A percentile compares a stretch with the other conserved stretches of the same genome.
Conservation (phyloP, 1,140 invertebrate species). For the Odontomachus brunneus region DNA sequence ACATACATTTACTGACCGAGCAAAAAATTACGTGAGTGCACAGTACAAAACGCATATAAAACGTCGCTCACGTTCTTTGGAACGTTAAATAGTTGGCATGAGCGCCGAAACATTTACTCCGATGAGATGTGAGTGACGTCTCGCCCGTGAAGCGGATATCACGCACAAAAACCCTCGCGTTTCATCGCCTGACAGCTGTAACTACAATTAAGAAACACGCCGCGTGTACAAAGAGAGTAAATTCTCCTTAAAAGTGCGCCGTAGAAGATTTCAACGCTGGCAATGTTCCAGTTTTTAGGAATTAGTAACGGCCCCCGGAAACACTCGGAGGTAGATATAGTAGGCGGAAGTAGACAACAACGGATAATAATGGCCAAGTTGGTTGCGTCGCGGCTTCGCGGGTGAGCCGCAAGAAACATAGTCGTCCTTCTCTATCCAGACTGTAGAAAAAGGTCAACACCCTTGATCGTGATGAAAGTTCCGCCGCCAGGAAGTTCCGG, state of each 20-base stretch:
- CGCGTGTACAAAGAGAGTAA: constrained; percentile 17
- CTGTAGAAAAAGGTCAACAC: constrained; percentile 52
- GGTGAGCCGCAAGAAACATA: constrained; percentile 27
- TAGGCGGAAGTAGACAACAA: constrained; percentile 57
- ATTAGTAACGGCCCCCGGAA: constrained; percentile 43
- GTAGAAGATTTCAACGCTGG: constrained; percentile 36
- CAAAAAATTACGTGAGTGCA: constrained; percentile 30
- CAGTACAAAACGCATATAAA: not conserved
- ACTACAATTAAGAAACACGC: constrained; percentile 22
- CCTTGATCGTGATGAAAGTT: constrained; percentile 55
- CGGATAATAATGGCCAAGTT: constrained; percentile 58
- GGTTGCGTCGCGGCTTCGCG: constrained; percentile 29
- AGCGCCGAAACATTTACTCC: not conserved
- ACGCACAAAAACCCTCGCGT: not conserved
- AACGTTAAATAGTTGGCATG: constrained; percentile 10
- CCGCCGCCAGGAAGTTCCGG: constrained; percentile 33
- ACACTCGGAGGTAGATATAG: constrained; percentile 49
- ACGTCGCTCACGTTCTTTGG: constrained; percentile 10
- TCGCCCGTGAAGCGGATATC: not conserved
- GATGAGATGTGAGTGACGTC: not conserved
- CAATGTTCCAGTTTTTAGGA: constrained; percentile 53
- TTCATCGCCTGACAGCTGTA: not conserved
- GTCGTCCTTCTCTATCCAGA: constrained; percentile 40
- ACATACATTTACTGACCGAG: not conserved
- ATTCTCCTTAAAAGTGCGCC: constrained; percentile 34